Evolutionary conservation across 2,888 invertebrate species (phyloP).

Genomic region (Ichneumoninae sp.): DNA sequence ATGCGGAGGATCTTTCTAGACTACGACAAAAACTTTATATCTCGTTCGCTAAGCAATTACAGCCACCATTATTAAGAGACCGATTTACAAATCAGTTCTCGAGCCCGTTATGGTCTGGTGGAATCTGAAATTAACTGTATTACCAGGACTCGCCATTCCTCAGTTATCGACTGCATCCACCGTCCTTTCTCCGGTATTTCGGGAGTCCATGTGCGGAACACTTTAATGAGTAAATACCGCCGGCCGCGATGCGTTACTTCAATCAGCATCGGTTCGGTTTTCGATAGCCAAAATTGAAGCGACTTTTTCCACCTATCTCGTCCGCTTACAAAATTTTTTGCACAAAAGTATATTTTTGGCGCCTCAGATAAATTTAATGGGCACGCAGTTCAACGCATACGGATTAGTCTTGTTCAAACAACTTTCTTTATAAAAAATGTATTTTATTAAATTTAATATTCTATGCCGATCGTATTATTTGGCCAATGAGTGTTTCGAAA

Average conservation of each 20-base stretch:
- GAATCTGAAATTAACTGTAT: slow-evolving; percentile 37
- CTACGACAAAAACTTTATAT: slow-evolving; percentile 42
- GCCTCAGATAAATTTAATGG: slow-evolving; percentile 12
- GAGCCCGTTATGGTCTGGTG: slow-evolving; percentile 24
- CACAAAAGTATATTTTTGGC: slow-evolving; percentile 13
- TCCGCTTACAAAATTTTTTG: background rate
- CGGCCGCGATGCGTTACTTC: slow-evolving; percentile 13
- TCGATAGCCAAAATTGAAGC: slow-evolving; percentile 27
- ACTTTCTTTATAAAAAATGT: background rate
- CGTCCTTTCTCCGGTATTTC: slow-evolving; percentile 21
- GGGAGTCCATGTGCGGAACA: slow-evolving; percentile 9
- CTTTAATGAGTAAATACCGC: slow-evolving; percentile 28
- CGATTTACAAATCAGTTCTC: slow-evolving; percentile 45
- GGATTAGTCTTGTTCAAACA: background rate
- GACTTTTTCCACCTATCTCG: background rate
- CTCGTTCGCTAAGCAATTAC: slow-evolving; percentile 25
- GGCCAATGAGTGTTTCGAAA: background rate
- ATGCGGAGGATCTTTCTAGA: slow-evolving; percentile 11
- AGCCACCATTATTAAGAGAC: slow-evolving; percentile 32
- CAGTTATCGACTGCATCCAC: slow-evolving; percentile 25
- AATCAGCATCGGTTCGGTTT: background rate
- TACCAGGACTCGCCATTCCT: slow-evolving; percentile 11
- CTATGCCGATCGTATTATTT: background rate
- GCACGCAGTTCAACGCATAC: background rate
- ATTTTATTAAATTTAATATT: background rate